Evolutionary conservation across 37 sponge, comb jelly and placozoan species (phyloP).

Genomic region (Petrosia ficiformis): DNA sequence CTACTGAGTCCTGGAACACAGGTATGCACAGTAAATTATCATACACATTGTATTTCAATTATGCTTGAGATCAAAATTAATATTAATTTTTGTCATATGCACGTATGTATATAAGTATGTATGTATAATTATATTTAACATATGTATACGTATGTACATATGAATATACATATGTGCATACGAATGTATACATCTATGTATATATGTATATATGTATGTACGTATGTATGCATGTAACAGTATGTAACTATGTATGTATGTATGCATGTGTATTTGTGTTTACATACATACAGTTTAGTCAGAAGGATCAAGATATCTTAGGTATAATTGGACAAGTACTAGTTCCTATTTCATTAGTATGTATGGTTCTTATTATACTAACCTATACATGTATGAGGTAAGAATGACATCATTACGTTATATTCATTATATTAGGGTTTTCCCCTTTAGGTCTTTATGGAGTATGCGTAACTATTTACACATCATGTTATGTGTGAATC

Average conservation of each 20-base stretch:
- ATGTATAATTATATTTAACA: no score
- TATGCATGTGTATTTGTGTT: not conserved
- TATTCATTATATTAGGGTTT: no score
- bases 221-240: no score
- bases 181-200: no score
- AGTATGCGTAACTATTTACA: conserved; percentile 54
- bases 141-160: no score
- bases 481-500: conserved; percentile 43
- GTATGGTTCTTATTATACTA: conserved; percentile 28
- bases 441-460: conserved; percentile 66
- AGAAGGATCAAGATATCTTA: not conserved
- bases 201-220: no score
- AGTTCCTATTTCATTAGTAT: conserved; percentile 38
- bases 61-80: no score
- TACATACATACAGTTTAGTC: not conserved
- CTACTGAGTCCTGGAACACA: conserved; percentile 39
- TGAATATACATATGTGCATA: no score
- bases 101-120: no score
- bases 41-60: no score
- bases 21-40: not conserved
- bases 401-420: not conserved
- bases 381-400: conserved; percentile 29
- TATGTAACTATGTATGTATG: no score
- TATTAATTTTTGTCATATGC: no score
- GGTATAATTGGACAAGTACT: conserved; percentile 35